Evolutionary conservation across 2,113 vertebrate genomes (phyloP).

Genomic region (Hystrix cristata): DNA sequence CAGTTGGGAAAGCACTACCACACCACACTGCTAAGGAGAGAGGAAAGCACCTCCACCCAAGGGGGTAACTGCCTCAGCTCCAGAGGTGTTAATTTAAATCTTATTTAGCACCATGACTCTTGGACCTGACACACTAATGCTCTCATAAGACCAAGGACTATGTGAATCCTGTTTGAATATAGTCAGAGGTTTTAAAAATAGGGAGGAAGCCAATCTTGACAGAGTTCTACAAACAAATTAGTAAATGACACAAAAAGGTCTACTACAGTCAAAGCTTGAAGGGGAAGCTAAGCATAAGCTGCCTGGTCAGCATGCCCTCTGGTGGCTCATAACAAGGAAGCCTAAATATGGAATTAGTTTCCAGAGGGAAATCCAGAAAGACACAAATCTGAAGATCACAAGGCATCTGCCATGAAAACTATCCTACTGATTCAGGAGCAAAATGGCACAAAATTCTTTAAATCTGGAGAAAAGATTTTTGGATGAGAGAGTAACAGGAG

Average conservation of each 20-base stretch:
- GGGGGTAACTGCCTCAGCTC: not conserved
- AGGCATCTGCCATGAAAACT: not conserved
- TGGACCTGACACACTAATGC: not conserved
- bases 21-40: not conserved
- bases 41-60: not conserved
- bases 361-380: slow-evolving; percentile 22
- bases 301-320: not conserved
- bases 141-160: not conserved
- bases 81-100: not conserved
- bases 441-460: not conserved
- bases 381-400: not conserved
- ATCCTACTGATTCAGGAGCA: slow-evolving; percentile 8
- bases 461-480: not conserved
- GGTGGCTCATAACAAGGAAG: slow-evolving; percentile 7
- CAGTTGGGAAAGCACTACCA: not conserved
- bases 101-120: not conserved
- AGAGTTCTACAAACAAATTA: slow-evolving; percentile 33
- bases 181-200: not conserved
- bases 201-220: not conserved
- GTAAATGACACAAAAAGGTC: slow-evolving; percentile 33
- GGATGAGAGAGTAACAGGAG: not conserved
- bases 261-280: slow-evolving; percentile 1
- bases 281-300: not conserved
- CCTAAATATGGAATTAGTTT: not conserved
- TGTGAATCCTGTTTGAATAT: not conserved